Evolutionary conservation across 2,888 invertebrate genomes (phyloP).

Genomic region (Machimus rusticus): DNA sequence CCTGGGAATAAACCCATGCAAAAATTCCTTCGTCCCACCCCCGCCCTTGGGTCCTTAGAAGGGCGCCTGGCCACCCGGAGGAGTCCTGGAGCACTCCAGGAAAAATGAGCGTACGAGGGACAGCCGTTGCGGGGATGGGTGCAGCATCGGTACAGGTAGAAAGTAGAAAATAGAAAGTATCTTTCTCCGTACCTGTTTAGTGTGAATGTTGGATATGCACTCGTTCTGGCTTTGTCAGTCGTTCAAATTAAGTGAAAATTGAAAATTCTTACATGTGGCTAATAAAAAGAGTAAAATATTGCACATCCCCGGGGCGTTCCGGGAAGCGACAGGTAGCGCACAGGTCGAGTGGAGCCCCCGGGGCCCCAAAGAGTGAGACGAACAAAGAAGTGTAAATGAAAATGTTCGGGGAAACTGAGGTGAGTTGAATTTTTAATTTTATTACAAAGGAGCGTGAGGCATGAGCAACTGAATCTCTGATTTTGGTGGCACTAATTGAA

Average conservation of each 20-base stretch:
- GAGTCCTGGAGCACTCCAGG: background rate
- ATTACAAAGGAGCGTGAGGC: background rate
- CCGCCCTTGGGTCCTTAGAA: background rate
- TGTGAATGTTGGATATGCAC: conserved; percentile 7
- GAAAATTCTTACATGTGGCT: conserved; percentile 29
- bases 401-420: background rate
- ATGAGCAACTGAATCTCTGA: background rate
- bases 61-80: background rate
- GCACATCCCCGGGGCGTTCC: background rate
- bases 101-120: background rate
- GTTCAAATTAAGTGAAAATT: conserved; percentile 39
- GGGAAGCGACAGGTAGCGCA: background rate
- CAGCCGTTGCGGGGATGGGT: background rate
- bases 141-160: background rate
- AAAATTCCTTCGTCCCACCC: background rate
- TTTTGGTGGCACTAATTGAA: background rate
- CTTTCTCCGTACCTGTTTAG: background rate
- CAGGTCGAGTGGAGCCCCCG: background rate
- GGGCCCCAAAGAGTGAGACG: background rate
- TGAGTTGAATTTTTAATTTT: background rate
- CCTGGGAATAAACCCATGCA: conserved; percentile 5
- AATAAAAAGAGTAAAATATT: conserved; percentile 4
- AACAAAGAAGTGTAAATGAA: background rate
- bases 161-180: background rate
- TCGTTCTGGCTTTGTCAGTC: conserved; percentile 22